These are phyloP conservation scores for Drosophila rubida DNA, from an alignment of 2,888 invertebrate genomes.

Conservation along the genomic window DNA sequence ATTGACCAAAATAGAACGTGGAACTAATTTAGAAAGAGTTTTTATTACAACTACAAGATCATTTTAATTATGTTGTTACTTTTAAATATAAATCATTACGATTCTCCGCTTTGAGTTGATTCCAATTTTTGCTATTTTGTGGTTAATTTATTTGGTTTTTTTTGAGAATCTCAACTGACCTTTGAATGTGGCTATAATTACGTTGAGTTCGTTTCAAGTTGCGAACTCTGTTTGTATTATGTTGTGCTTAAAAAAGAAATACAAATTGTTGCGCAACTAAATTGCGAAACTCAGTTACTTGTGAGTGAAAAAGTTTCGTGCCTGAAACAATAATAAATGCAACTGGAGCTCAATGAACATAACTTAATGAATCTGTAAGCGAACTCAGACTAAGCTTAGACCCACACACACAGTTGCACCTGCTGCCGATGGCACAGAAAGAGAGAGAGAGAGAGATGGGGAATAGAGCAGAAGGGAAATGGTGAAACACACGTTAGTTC, in stretches of 20 bases:
- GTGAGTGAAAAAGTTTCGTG: constrained; percentile 43
- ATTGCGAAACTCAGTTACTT: constrained; percentile 22
- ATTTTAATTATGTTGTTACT: no score
- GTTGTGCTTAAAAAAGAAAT: constrained; percentile 1
- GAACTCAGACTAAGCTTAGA: constrained; percentile 12
- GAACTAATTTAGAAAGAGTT: background rate
- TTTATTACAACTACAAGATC: no score
- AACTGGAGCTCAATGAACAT: constrained; percentile 21
- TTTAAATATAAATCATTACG: no score
- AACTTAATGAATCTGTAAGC: constrained; percentile 49
- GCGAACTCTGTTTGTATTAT: background rate
- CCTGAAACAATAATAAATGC: constrained; percentile 58
- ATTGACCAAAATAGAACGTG: background rate
- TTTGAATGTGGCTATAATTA: background rate
- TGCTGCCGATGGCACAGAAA: constrained; percentile 19
- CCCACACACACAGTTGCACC: constrained; percentile 27
- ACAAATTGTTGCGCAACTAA: constrained; percentile 26
- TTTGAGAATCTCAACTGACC: no score
- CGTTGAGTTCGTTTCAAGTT: background rate
- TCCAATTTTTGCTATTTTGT: no score
- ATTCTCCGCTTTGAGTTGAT: no score
- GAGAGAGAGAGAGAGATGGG: background rate
- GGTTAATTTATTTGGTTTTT: no score
- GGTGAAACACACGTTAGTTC: constrained; percentile 63
- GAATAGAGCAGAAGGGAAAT: background rate